Evolutionary conservation across 2,888 invertebrate species (phyloP).

Genomic region (Lypha dubia): DNA sequence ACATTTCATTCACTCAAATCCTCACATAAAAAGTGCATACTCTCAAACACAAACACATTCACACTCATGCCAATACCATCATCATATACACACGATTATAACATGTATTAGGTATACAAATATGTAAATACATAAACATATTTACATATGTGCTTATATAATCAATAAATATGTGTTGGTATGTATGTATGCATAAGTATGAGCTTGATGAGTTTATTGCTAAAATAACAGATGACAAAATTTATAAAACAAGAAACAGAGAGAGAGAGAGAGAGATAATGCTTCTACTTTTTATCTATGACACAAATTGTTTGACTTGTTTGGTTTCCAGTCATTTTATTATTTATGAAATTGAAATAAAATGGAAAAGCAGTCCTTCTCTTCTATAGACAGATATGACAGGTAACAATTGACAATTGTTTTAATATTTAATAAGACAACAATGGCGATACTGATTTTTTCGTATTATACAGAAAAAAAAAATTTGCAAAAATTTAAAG

Average conservation of each 20-base stretch:
- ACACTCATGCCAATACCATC: no score
- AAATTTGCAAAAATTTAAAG: neutral
- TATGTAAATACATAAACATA: slow-evolving; percentile 11
- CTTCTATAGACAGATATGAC: slow-evolving; percentile 25
- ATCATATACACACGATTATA: no score
- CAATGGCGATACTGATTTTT: slow-evolving; percentile 54
- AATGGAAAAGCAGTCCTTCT: slow-evolving; percentile 32
- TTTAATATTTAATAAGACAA: slow-evolving; percentile 65
- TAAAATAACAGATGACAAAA: slow-evolving; percentile 41
- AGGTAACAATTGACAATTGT: slow-evolving; percentile 64
- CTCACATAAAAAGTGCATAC: no score
- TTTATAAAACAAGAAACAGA: slow-evolving; percentile 25
- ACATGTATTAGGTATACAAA: slow-evolving; percentile 24
- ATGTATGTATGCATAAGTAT: slow-evolving; percentile 1
- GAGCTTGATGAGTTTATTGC: slow-evolving; percentile 33
- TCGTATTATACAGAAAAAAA: neutral
- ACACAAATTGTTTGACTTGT: slow-evolving; percentile 52
- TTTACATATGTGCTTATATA: neutral
- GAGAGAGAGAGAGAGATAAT: neutral
- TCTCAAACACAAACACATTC: no score
- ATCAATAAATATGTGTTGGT: neutral
- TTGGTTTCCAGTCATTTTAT: slow-evolving; percentile 47
- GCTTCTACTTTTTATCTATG: slow-evolving; percentile 33
- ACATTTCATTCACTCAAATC: no score
- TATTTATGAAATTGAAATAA: slow-evolving; percentile 56